Conservation (phyloP, 2,888 invertebrate genomes). For the Dryococelus australis region DNA sequence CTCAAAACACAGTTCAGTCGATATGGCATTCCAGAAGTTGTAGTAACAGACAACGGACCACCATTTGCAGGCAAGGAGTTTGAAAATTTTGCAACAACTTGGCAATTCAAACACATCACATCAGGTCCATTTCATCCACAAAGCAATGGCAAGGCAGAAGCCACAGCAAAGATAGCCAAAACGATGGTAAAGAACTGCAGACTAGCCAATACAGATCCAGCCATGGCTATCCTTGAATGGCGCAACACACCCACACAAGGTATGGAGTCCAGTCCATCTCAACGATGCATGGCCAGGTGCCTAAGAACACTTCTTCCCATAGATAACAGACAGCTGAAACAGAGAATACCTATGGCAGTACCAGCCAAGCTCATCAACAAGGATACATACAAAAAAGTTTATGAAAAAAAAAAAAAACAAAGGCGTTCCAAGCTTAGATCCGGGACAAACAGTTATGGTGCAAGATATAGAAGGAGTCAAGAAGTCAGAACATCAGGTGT, state of each 20-base stretch:
- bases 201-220: background rate
- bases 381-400: background rate
- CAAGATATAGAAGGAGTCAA: background rate
- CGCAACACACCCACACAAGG: conserved; percentile 7
- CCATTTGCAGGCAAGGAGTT: conserved; percentile 2
- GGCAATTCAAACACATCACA: background rate
- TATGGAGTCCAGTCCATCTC: background rate
- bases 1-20: background rate
- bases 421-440: background rate
- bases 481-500: background rate
- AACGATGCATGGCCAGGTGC: background rate
- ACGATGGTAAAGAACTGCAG: background rate
- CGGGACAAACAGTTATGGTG: background rate
- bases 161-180: background rate
- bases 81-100: background rate
- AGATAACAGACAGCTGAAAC: background rate
- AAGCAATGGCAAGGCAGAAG: background rate
- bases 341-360: background rate
- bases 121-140: background rate
- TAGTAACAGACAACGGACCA: background rate
- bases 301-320: background rate
- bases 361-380: background rate
- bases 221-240: background rate
- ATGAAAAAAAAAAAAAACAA: background rate
- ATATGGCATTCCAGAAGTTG: background rate